These are phyloP conservation scores for Cnemophilus loriae DNA, from an alignment of 2,113 vertebrate species.

Conservation along the genomic window DNA sequence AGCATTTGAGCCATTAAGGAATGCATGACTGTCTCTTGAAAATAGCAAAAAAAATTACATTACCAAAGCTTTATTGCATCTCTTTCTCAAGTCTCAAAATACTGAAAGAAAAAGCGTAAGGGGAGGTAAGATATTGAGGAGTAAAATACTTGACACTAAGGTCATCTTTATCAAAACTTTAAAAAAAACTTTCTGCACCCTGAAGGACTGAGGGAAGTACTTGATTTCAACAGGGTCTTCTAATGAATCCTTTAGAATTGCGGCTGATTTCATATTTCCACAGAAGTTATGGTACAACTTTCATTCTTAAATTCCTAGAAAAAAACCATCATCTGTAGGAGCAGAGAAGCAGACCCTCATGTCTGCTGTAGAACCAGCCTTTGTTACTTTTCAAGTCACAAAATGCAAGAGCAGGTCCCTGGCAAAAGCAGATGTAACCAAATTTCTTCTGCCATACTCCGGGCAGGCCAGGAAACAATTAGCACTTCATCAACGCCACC, in stretches of 20 bases:
- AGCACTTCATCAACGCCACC: background rate
- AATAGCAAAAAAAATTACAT: background rate
- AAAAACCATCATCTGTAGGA: background rate
- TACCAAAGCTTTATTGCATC: background rate
- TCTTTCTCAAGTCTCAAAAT: background rate
- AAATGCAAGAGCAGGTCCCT: background rate
- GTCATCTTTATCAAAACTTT: background rate
- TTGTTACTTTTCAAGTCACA: background rate
- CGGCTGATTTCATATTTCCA: rapidly evolving
- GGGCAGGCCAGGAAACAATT: background rate
- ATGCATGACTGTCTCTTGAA: background rate
- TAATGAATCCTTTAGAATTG: background rate
- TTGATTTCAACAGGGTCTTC: background rate
- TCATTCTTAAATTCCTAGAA: background rate
- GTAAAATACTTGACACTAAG: background rate
- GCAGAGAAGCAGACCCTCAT: rapidly evolving
- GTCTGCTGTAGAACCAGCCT: background rate
- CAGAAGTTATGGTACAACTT: background rate
- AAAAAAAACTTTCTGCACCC: background rate
- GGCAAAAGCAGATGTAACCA: background rate
- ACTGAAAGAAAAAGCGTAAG: background rate
- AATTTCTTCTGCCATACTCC: background rate
- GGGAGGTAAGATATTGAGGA: background rate
- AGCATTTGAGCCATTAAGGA: background rate
- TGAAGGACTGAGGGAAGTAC: background rate